Evolutionary conservation across 2,888 invertebrate genomes (phyloP), one percentile per base, ranked within the genome.

Genomic region (Ophioninae sp.): DNA sequence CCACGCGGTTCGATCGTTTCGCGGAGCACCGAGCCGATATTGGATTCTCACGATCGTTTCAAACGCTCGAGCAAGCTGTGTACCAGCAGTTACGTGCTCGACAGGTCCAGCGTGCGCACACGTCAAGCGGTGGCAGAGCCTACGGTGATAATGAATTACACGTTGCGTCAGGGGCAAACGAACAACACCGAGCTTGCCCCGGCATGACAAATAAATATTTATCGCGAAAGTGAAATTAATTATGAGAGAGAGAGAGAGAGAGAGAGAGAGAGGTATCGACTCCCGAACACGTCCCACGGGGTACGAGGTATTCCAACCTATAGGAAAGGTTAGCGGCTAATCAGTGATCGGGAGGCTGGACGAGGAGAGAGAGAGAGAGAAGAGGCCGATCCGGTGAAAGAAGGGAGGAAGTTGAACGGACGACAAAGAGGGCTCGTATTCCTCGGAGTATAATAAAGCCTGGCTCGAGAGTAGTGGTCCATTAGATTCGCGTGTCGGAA

Each of bases 151-250:
- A 81, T 83, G 80, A 73, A 83, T 83, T 74, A 74, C 77, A 69
- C 69, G 76, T 68, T 74, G 50, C 74, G 80, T 74, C 83, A 72
- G 78, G 30, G 30, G 30, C 73, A 69, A 73, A 62, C 77, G 76
- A 75, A 79, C 82, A 81, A 70, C 67, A 75, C 70, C 62, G 59
- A 81, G 65, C 81, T 82, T 59, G 69, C 70, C 76, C 44, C 64
- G 13, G 30, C 65, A 37, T 23, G 83, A 74, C 85, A 86, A 82
- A 85, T 85, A 85, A 85, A 86, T 83, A 85, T 85, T 86, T 85
- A 86, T 86, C 81, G 77, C 81, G 82, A 83, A 85, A 86, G 85
- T 86, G 86, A 86, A 86, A 86, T 86, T 85, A 82, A 86, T 86
- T 86, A 86, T 81, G 82, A 78, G 72, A 65, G n/a, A n/a, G n/a